Evolutionary conservation across 1,140 invertebrate species (phyloP), one percentile per base, ranked within the genome.

Genomic region (Drosophila serrata): DNA sequence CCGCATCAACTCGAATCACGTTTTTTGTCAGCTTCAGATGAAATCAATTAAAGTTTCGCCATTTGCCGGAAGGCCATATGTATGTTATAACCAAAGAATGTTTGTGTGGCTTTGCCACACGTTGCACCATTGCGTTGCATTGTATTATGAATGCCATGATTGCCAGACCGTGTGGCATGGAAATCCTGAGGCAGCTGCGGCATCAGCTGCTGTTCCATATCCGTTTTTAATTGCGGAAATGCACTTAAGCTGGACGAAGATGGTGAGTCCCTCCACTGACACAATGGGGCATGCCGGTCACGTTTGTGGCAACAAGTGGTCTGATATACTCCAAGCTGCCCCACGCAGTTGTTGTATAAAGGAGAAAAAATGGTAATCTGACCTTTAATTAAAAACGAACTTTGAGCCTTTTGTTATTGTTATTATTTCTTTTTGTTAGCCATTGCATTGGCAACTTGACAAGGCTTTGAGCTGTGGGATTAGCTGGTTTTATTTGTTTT

Each of bases 181-280:
- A 53, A 37, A 22, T 37, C 31, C 51, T 51, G 42, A 13, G 24
- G 15, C 13, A 17, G 61, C 22, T 31, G 11, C 27, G 27, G 27
- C 48, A n/a, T 12, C 48, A 17, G 12, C 39, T 75, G 68, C 61
- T 59, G 73, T 43, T 78, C 74, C 56, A 84, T 67, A 81, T 90
- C 85, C 85, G 81, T 15, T 81, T 90, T 85, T 82, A 85, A 85
- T 90, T 90, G 81, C 86, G 85, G 86, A 90, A 90, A 79, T 90
- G 81, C 78, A 85, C 51, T 87, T 87, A 63, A 86, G 70, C 59
- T 29, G 35, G 42, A 11, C 43, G n/a, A 72, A 72, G 68, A 55
- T 72, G 64, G 19, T n/a, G 39, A 70, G 58, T 62, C 43, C 31
- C 45, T 31, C 33, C 22, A 1, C 29, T 15, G n/a, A n/a, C n/a